A percentile compares a stretch with the other conserved stretches of the same genome.
These are phyloP conservation scores for Unio pictorum DNA, from an alignment of 2,888 invertebrate species.

Conservation along the genomic window DNA sequence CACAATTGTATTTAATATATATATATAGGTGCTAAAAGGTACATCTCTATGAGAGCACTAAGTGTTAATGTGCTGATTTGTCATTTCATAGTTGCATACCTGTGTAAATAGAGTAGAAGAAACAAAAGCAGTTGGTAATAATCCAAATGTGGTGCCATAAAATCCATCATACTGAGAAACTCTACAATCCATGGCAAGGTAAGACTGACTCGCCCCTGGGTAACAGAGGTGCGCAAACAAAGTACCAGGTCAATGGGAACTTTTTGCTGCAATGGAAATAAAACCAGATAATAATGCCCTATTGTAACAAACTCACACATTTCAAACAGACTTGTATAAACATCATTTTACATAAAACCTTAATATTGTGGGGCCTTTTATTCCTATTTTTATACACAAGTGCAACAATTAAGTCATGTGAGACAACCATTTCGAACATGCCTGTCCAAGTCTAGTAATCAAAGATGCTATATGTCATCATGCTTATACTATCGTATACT, in stretches of 20 bases:
- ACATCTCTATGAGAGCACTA: neutral
- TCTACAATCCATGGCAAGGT: conserved; percentile 89
- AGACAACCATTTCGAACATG: too few species aligned
- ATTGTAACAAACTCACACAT: too few species aligned
- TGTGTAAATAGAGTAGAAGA: conserved; percentile 80
- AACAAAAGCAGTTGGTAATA: conserved; percentile 79
- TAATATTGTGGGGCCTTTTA: too few species aligned
- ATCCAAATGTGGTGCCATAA: conserved; percentile 79
- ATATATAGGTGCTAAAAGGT: too few species aligned
- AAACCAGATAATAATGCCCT: neutral
- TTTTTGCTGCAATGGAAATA: conserved; percentile 43
- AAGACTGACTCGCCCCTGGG: conserved; percentile 78
- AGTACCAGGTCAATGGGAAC: conserved; percentile 50
- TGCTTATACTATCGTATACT: too few species aligned
- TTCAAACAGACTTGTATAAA: too few species aligned
- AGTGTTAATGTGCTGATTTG: neutral
- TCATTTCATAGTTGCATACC: conserved; percentile 58
- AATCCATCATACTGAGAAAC: conserved; percentile 86
- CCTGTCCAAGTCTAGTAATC: too few species aligned
- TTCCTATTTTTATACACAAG: too few species aligned
- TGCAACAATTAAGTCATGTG: too few species aligned
- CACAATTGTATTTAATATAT: too few species aligned
- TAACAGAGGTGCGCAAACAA: conserved; percentile 74
- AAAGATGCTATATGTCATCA: too few species aligned
- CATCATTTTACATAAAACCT: too few species aligned